A percentile compares a stretch with the other conserved stretches of the same genome.
These are phyloP conservation scores for Zelostemma sp. DNA, from an alignment of 1,140 invertebrate genomes.

Conservation along the genomic window DNA sequence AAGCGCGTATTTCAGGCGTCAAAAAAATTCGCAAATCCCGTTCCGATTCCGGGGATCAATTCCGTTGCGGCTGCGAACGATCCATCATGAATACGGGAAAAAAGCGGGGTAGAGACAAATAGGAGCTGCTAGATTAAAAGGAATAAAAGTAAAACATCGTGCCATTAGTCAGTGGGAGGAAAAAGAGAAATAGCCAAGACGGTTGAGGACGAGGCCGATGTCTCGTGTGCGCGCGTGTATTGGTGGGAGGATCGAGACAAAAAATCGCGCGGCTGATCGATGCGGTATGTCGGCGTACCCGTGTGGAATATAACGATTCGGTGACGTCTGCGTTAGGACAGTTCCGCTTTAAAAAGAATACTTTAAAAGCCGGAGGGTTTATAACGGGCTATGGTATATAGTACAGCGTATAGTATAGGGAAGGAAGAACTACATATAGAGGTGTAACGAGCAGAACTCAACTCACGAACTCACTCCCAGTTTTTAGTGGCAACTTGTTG, in stretches of 20 bases:
- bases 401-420: conserved; percentile 66
- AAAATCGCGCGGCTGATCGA: conserved; percentile 49
- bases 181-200: conserved; percentile 33
- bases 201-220: conserved; percentile 10
- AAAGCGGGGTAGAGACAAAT: conserved; percentile 30
- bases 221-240: background rate
- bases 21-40: background rate
- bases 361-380: conserved; percentile 71
- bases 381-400: conserved; percentile 68
- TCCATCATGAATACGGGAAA: conserved; percentile 17
- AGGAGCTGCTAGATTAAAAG: conserved; percentile 28
- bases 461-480: conserved; percentile 72
- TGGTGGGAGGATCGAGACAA: conserved; percentile 14
- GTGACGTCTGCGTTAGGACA: conserved; percentile 65
- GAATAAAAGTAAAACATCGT: conserved; percentile 24
- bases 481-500: conserved; percentile 72
- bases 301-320: conserved; percentile 61
- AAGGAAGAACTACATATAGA: conserved; percentile 72
- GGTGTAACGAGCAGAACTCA: conserved; percentile 72
- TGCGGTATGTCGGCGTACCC: conserved; percentile 44
- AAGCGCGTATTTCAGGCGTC: background rate
- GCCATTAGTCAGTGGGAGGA: conserved; percentile 32
- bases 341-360: conserved; percentile 72
- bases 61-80: too few relatives aligned
- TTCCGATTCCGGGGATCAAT: too few relatives aligned